Conservation (phyloP, 2,113 vertebrate genomes). For the Petroica traversi region DNA sequence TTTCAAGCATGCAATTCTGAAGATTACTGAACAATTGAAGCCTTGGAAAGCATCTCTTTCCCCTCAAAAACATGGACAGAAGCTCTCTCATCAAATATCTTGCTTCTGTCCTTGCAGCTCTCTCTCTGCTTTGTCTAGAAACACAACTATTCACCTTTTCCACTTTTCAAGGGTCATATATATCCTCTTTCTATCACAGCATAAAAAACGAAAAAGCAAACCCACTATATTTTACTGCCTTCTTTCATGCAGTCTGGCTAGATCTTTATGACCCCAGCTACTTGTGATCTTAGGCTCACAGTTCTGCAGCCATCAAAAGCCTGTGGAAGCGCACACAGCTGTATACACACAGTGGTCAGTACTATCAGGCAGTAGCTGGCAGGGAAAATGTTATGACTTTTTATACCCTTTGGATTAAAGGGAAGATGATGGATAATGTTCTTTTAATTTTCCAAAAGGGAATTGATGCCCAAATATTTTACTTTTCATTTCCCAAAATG, state of each 20-base stretch:
- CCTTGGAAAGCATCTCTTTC: neutral
- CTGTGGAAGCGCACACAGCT: neutral
- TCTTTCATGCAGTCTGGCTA: neutral
- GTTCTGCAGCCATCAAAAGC: neutral
- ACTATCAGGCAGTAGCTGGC: neutral
- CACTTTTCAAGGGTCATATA: neutral
- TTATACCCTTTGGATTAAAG: neutral
- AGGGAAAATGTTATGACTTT: neutral
- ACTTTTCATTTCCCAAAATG: neutral
- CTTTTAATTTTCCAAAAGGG: neutral
- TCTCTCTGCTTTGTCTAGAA: neutral
- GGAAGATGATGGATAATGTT: neutral
- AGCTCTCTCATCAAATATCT: neutral
- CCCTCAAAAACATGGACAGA: neutral
- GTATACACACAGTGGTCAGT: neutral
- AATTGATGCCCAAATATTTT: neutral
- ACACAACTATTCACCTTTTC: neutral
- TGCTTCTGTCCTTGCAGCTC: neutral
- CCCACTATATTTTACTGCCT: neutral
- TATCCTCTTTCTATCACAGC: neutral
- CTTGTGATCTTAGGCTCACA: neutral
- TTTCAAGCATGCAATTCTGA: neutral
- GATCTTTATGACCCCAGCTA: neutral
- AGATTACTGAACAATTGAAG: neutral
- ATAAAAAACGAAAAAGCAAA: constrained; percentile 4